Evolutionary conservation across 2,113 vertebrate species (phyloP), one percentile per base, ranked within the genome.

Genomic region (Odocoileus virginianus): DNA sequence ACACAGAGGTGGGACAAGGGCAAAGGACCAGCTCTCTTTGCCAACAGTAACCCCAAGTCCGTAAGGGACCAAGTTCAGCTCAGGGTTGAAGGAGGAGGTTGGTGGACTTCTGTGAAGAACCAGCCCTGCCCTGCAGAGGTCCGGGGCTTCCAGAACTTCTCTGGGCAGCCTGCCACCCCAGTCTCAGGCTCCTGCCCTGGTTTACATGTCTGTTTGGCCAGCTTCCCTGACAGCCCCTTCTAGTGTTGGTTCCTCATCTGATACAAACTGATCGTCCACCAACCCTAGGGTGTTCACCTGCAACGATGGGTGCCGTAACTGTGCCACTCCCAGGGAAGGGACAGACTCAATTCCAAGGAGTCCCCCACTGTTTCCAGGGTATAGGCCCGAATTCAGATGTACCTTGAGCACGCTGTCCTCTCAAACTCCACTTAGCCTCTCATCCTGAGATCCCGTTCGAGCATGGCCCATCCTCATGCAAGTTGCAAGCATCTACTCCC

Each of bases 241-340:
- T 47, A 55, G 87, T 27, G 93, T 92, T 16, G 87, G 67, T 64
- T 83, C 92, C 76, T 95, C 28, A 54, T 33, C 94, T 93, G 89
- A 88, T 71, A 33, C 92, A 89, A 95, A 33, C 33, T 23, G 40
- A 45, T 60, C 58, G 52, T 40, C 40, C 17, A 23, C 1, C 36
- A 45, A 92, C 92, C 78, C 45, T 7, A 33, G 90, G 79, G 7
- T 74, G 23, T 61, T 61, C 45, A n/a, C 87, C 57, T 45, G 71
- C 81, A 27, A 2, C 25, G 43, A 84, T 45, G 90, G 45, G 43
- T 60, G 47, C 21, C 11, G 25, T 27, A 11, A 4, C 87, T 33
- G 40, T 30, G 78, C 85, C 40, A 52, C 33, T 74, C 67, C 10
- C 36, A 28, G 64, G 91, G 89, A 93, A 91, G 58, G 54, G 94